phyloP scores from a whole-genome alignment of 2,888 invertebrate species.

The Trachelus tabidus region DNA sequence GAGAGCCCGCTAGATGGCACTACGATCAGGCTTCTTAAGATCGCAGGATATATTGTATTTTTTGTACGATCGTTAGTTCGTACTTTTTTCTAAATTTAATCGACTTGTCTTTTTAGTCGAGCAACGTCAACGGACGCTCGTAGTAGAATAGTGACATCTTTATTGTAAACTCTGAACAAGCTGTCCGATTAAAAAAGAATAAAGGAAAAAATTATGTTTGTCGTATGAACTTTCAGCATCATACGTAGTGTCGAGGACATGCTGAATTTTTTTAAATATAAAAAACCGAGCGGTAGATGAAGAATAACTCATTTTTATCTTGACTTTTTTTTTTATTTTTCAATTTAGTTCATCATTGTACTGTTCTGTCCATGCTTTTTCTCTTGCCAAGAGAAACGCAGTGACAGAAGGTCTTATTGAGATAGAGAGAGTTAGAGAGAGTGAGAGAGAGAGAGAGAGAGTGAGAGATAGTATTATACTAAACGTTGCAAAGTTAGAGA shows the following conservation, averaged over 20 bases:
- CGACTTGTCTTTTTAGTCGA: background rate
- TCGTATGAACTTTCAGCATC: no score
- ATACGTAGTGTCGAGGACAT: no score
- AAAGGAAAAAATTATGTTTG: no score
- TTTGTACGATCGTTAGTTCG: constrained; percentile 39
- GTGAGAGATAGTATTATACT: no score
- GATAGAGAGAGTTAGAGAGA: no score
- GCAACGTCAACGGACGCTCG: background rate
- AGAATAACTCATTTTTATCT: no score
- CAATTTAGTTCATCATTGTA: background rate
- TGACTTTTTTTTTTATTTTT: background rate
- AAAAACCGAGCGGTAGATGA: no score
- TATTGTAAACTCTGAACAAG: constrained; percentile 60
- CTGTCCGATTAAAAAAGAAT: constrained; percentile 36
- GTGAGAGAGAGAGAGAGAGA: no score
- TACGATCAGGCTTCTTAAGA: background rate
- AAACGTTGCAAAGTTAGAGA: no score
- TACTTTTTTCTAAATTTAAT: background rate
- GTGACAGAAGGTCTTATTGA: no score
- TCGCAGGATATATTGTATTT: constrained; percentile 48
- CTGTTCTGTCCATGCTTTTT: background rate
- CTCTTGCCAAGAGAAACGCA: no score
- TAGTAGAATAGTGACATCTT: constrained; percentile 10
- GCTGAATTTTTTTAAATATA: no score
- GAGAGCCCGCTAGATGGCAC: background rate